Percentiles rank a stretch among this genome's conserved stretches.
Conservation (phyloP, 2,113 vertebrate genomes). For the Myrmecophaga tridactyla region DNA sequence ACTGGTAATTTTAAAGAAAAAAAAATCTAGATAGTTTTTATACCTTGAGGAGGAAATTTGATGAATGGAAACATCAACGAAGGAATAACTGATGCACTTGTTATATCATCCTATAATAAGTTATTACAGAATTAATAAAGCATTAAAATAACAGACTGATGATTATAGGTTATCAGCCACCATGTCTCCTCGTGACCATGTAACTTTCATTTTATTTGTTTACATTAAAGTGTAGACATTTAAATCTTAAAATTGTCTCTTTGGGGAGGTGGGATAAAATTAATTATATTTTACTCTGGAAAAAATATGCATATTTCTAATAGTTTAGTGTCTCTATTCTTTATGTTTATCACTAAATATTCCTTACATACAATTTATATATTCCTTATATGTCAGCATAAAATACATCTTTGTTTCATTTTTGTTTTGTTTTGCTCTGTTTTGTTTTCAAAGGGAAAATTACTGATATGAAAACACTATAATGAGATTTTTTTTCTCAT, state of each 20-base stretch:
- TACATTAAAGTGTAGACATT: background rate
- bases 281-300: background rate
- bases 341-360: background rate
- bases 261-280: background rate
- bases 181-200: background rate
- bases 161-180: background rate
- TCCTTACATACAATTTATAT: too few relatives aligned
- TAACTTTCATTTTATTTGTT: background rate
- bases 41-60: background rate
- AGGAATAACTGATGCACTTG: background rate
- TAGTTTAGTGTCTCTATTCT: background rate
- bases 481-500: background rate
- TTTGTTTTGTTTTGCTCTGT: background rate
- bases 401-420: background rate
- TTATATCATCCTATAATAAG: background rate
- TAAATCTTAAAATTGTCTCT: background rate
- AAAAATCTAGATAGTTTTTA: background rate
- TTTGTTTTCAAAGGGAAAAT: background rate
- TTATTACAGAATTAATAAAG: background rate
- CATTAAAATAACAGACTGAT: constrained; percentile 42
- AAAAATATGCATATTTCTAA: background rate
- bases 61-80: constrained; percentile 30
- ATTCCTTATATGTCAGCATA: background rate
- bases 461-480: background rate
- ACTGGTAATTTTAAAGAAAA: constrained; percentile 35